phyloP scores from a whole-genome alignment of 2,888 invertebrate species.

The Sinopyrophorus schimmeli region DNA sequence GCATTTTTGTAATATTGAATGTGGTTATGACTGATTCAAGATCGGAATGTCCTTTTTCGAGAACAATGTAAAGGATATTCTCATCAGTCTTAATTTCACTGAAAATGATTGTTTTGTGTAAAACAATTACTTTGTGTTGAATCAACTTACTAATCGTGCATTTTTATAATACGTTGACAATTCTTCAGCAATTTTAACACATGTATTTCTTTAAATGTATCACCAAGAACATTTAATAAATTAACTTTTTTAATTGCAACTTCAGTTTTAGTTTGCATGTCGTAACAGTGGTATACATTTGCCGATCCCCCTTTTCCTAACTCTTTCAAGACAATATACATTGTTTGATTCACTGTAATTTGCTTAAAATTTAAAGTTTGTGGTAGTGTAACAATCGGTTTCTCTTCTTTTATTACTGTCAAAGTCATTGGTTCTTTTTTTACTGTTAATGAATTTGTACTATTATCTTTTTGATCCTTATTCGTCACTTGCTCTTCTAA shows the following conservation, averaged over 20 bases:
- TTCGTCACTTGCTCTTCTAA: too few species aligned
- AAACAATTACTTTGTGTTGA: background rate
- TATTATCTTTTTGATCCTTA: too few species aligned
- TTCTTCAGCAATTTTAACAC: slow-evolving; percentile 80
- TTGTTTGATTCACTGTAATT: slow-evolving; percentile 69
- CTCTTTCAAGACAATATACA: slow-evolving; percentile 73
- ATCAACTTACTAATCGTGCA: slow-evolving; percentile 82
- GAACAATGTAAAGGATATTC: slow-evolving; percentile 76
- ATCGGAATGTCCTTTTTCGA: slow-evolving; percentile 94
- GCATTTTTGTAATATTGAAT: slow-evolving; percentile 58
- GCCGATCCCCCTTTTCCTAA: slow-evolving; percentile 91
- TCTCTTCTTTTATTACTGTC: slow-evolving; percentile 3
- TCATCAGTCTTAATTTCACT: slow-evolving; percentile 49
- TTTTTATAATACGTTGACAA: slow-evolving; percentile 78
- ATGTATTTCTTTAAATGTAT: slow-evolving; percentile 89
- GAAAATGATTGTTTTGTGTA: slow-evolving; percentile 2
- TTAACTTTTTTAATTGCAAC: slow-evolving; percentile 85
- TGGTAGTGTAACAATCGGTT: too few species aligned
- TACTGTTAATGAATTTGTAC: too few species aligned
- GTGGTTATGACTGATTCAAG: slow-evolving; percentile 72
- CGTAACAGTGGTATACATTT: slow-evolving; percentile 76
- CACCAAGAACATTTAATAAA: slow-evolving; percentile 72
- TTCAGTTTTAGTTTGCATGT: slow-evolving; percentile 60
- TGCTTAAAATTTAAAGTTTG: slow-evolving; percentile 55
- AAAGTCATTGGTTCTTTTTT: background rate